Conservation (phyloP, 1,140 invertebrate species). For the Megathymus violae region DNA sequence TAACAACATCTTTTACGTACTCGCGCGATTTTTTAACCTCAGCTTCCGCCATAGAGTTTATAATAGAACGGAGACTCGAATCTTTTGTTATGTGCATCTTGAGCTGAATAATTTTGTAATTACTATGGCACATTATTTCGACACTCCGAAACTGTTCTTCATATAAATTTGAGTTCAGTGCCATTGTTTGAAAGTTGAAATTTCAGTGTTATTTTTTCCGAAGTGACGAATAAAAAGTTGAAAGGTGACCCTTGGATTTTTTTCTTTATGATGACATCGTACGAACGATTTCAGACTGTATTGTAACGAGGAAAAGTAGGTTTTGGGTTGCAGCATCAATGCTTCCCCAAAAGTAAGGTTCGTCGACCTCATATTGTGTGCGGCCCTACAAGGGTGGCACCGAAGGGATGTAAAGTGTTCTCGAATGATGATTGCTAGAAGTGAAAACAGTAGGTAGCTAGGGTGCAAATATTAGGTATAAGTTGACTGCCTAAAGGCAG, state of each 20-base stretch:
- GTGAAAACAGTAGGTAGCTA: constrained; percentile 12
- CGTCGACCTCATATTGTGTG: constrained; percentile 28
- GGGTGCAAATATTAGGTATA: background rate
- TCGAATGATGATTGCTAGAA: constrained; percentile 28
- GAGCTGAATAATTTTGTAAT: constrained; percentile 27
- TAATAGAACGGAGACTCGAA: background rate
- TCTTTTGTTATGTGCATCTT: background rate
- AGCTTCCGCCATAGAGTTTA: background rate
- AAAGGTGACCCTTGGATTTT: constrained; percentile 17
- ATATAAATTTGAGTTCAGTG: constrained; percentile 8
- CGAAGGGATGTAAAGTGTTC: constrained; percentile 20
- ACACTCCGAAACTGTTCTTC: constrained; percentile 6
- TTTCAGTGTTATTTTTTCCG: constrained; percentile 9
- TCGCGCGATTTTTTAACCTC: background rate
- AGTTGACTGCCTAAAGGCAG: background rate
- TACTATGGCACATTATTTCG: constrained; percentile 21
- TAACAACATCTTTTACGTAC: background rate
- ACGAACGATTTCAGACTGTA: constrained; percentile 7
- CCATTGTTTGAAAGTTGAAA: constrained; percentile 14
- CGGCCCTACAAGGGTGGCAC: constrained; percentile 21
- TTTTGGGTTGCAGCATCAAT: background rate
- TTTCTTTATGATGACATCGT: background rate
- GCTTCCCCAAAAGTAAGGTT: constrained; percentile 25
- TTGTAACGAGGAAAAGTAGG: background rate
- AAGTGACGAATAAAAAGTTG: constrained; percentile 17